These are phyloP conservation scores for Torymus tubicola DNA, from an alignment of 2,888 invertebrate species.

Conservation along the genomic window DNA sequence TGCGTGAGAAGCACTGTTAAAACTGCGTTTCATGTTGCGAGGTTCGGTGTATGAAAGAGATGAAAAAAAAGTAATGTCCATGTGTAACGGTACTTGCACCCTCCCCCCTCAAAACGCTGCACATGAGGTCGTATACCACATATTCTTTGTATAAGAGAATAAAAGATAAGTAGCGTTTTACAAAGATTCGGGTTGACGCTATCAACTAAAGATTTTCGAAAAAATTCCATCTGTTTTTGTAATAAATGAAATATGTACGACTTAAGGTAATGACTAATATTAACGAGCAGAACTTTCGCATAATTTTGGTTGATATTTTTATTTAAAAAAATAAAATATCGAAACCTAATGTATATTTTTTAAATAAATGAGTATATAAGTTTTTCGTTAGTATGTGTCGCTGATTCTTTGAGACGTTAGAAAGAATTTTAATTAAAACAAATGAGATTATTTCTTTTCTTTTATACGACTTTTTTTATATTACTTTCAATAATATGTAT, in stretches of 20 bases:
- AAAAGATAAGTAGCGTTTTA: conserved; percentile 39
- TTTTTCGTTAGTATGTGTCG: conserved; percentile 10
- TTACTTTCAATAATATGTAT: conserved; percentile 26
- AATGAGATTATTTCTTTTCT: conserved; percentile 29
- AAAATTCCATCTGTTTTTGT: conserved; percentile 53
- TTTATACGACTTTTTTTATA: conserved; percentile 35
- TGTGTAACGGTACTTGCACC: conserved; percentile 54
- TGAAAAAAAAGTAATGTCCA: conserved; percentile 50
- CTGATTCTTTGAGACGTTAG: conserved; percentile 7
- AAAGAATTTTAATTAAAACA: conserved; percentile 25
- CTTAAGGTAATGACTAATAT: conserved; percentile 54
- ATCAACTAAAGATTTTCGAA: conserved; percentile 44
- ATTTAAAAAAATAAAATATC: conserved; percentile 33
- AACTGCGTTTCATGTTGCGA: conserved; percentile 58
- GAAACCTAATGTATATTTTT: conserved; percentile 12
- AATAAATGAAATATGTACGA: conserved; percentile 46
- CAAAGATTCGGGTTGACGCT: conserved; percentile 48
- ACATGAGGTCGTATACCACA: conserved; percentile 46
- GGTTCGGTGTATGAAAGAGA: conserved; percentile 55
- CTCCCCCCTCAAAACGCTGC: conserved; percentile 42
- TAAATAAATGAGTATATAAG: not conserved
- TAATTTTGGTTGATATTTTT: conserved; percentile 55
- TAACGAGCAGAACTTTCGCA: conserved; percentile 40
- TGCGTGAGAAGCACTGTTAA: conserved; percentile 57
- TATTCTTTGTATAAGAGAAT: conserved; percentile 52